phyloP scores from a whole-genome alignment of 37 sponge, comb jelly and placozoan genomes.

The Tethya wilhelma region DNA sequence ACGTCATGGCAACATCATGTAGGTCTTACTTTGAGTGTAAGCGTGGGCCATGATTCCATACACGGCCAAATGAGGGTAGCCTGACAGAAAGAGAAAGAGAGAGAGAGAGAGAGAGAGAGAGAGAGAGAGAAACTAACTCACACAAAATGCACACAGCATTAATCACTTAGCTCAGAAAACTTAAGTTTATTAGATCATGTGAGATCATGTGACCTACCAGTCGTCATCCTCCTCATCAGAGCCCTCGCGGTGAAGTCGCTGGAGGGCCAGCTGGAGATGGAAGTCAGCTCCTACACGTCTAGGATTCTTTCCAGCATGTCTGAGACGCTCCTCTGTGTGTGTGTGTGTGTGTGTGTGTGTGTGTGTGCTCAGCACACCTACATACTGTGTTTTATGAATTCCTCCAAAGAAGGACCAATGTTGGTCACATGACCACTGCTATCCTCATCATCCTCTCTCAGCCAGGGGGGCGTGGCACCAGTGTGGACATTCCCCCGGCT shows the following conservation, averaged over 20 bases:
- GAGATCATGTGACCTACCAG: neutral
- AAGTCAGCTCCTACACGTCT: slow-evolving; percentile 86
- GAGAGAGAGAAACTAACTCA: neutral
- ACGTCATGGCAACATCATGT: too few species aligned
- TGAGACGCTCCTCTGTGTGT: slow-evolving; percentile 30
- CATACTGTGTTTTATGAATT: slow-evolving; percentile 65
- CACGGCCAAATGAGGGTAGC: slow-evolving; percentile 81
- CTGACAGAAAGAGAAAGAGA: slow-evolving; percentile 28
- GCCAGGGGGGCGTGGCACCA: slow-evolving; percentile 84
- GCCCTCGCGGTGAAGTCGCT: too few species aligned
- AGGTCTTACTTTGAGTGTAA: slow-evolving; percentile 67
- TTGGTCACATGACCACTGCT: neutral
- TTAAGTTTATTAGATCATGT: neutral
- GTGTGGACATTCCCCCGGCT: slow-evolving; percentile 65
- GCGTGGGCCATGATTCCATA: slow-evolving; percentile 83
- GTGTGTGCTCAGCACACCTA: neutral
- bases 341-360: neutral
- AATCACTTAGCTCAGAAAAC: too few species aligned
- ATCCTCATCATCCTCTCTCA: slow-evolving; percentile 38
- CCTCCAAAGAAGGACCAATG: slow-evolving; percentile 73
- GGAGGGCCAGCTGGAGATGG: slow-evolving; percentile 29
- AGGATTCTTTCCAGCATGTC: slow-evolving; percentile 57
- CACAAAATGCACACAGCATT: neutral
- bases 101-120: slow-evolving; percentile 2
- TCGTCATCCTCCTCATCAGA: neutral